Evolutionary conservation across 2,888 invertebrate genomes (phyloP).

Genomic region (Tetragonula carbonaria): DNA sequence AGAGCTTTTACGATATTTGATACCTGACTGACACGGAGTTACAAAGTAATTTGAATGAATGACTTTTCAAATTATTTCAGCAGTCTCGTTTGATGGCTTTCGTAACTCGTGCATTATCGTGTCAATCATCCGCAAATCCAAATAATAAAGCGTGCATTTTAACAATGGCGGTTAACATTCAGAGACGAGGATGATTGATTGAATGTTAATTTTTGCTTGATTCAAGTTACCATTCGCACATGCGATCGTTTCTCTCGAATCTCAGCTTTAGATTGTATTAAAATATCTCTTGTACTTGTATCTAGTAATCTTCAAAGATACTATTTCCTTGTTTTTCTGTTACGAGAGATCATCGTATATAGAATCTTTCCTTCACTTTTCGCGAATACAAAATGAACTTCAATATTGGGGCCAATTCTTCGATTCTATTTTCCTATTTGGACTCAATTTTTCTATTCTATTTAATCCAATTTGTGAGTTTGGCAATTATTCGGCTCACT

Average conservation of each 20-base stretch:
- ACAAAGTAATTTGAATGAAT: constrained; percentile 3
- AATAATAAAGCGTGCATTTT: neutral
- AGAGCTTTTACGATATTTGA: constrained; percentile 15
- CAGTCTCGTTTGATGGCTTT: neutral
- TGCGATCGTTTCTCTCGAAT: neutral
- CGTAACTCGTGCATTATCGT: neutral
- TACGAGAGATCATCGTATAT: neutral
- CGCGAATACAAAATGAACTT: too few species aligned
- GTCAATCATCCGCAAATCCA: neutral
- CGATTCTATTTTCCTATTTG: too few species aligned
- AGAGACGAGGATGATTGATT: neutral
- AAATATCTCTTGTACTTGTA: neutral
- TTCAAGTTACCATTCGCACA: neutral
- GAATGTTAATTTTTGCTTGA: neutral
- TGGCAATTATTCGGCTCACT: too few species aligned
- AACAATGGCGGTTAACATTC: neutral
- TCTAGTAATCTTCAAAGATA: neutral
- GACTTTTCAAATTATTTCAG: constrained; percentile 28
- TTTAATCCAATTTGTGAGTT: too few species aligned
- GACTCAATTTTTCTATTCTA: too few species aligned
- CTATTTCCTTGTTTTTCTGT: neutral
- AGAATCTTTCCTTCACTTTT: too few species aligned
- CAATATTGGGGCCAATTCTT: too few species aligned
- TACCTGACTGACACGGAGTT: constrained; percentile 28
- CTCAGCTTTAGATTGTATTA: neutral